Evolutionary conservation across 2,888 invertebrate species (phyloP).

Genomic region (Octonoba sinensis): DNA sequence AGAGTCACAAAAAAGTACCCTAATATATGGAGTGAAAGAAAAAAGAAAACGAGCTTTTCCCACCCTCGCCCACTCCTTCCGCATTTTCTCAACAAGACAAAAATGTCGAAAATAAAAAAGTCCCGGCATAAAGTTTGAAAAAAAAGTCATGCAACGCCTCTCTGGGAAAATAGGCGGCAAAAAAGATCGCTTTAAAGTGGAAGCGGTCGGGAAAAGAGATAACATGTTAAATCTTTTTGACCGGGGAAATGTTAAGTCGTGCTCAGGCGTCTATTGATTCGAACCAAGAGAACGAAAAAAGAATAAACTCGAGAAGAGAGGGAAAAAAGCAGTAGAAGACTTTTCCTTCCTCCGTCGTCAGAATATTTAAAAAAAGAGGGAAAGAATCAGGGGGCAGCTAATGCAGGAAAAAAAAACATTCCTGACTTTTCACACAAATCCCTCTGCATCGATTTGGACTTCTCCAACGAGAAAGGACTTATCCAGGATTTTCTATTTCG

Average conservation of each 20-base stretch:
- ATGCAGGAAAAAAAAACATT: conserved; percentile 16
- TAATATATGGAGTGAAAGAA: background rate
- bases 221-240: conserved; percentile 36
- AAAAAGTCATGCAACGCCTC: background rate
- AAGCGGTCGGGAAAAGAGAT: conserved; percentile 22
- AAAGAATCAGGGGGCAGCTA: conserved; percentile 3
- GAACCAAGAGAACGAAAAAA: background rate
- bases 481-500: conserved; percentile 33
- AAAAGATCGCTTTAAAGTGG: conserved; percentile 11
- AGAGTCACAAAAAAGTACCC: background rate
- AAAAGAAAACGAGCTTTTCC: conserved; percentile 4
- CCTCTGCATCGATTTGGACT: conserved; percentile 31
- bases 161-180: conserved; percentile 4
- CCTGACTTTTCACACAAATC: conserved; percentile 29
- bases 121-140: background rate
- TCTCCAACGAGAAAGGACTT: background rate
- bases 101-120: too few relatives aligned
- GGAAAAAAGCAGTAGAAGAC: conserved; percentile 9
- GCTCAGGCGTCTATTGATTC: conserved; percentile 38
- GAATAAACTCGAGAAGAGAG: background rate
- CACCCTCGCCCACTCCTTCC: conserved; percentile 1
- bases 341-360: conserved; percentile 11
- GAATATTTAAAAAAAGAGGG: conserved; percentile 17
- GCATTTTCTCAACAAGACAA: too few relatives aligned
- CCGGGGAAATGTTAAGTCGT: conserved; percentile 34